Evolutionary conservation across 1,140 invertebrate species (phyloP), one percentile per base, ranked within the genome.

Genomic region (Carcinoscorpius rotundicauda): DNA sequence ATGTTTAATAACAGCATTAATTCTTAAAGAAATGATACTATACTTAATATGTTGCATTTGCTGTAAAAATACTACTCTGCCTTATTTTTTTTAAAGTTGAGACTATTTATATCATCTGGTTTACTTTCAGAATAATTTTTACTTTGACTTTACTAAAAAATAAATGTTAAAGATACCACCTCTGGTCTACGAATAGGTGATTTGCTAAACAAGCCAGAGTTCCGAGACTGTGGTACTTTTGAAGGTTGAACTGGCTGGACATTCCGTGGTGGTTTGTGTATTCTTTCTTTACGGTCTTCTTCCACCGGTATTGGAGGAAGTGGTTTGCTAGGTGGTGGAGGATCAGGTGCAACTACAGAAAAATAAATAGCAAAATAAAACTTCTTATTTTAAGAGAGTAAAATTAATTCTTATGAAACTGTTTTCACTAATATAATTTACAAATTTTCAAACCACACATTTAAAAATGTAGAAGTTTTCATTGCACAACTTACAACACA

Each of bases 261-360:
- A 62, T 72, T 69, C 67, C 72, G 70, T 9, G 81, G 80, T 11
- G 82, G 81, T 6, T 82, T 82, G 4, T 80, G 78, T 57, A 82
- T 79, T 70, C 83, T 83, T 67, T 68, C 68, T n/a, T 62, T 51
- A 51, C 64, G 60, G 9, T 62, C 60, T n/a, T 86, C 78, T 76
- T 87, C 77, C 70, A 85, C 81, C 10, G 91, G 89, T 65, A 91
- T 91, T 29, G 91, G 89, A 58, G 92, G 92, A 70, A 93, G 81
- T 63, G 90, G 91, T 71, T 90, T 83, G 70, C 81, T 84, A n/a
- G 83, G 83, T 61, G 84, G 82, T 65, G 82, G 82, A 60, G 82
- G 81, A 73, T 84, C 84, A 76, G 82, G 82, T 70, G 82, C 81
- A 71, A 83, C 80, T 79, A 72, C 55, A 72, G 71, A 71, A 60